These are phyloP conservation scores for Oconnorella tubifera DNA, from an alignment of 2,888 invertebrate genomes.

Conservation along the genomic window DNA sequence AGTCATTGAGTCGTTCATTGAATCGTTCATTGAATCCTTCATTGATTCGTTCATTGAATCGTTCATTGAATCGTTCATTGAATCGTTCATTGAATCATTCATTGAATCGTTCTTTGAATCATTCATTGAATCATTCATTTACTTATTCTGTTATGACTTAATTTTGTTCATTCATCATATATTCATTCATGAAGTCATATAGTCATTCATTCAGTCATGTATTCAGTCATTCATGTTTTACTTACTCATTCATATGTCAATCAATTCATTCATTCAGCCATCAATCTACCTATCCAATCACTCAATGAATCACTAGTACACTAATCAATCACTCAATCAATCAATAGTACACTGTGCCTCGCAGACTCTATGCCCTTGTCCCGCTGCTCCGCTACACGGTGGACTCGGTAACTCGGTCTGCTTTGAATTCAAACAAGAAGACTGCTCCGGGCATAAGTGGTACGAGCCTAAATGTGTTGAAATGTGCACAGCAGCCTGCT, in stretches of 20 bases:
- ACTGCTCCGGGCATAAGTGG: constrained; percentile 46
- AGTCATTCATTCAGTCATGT: neutral
- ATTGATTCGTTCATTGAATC: neutral
- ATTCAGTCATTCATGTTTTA: neutral
- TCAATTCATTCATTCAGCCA: neutral
- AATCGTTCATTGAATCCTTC: neutral
- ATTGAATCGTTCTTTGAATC: neutral
- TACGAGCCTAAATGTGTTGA: constrained; percentile 33
- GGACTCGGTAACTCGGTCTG: neutral
- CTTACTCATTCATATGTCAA: neutral
- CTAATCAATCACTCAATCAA: neutral
- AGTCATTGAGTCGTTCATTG: neutral
- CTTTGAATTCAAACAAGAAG: constrained; percentile 43
- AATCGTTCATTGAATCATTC: neutral
- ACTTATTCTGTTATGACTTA: neutral
- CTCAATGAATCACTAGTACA: neutral
- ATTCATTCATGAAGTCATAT: neutral
- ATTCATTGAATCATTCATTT: neutral
- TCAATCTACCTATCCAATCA: neutral
- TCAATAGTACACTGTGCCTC: neutral
- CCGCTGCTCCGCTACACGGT: neutral
- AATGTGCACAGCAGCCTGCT: neutral
- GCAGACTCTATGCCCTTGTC: neutral
- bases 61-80: neutral
- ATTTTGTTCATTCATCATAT: neutral